Base-by-base conservation (phyloP, 2,797 vertebrate species). In the Odontamblyopus rebecca region DNA sequence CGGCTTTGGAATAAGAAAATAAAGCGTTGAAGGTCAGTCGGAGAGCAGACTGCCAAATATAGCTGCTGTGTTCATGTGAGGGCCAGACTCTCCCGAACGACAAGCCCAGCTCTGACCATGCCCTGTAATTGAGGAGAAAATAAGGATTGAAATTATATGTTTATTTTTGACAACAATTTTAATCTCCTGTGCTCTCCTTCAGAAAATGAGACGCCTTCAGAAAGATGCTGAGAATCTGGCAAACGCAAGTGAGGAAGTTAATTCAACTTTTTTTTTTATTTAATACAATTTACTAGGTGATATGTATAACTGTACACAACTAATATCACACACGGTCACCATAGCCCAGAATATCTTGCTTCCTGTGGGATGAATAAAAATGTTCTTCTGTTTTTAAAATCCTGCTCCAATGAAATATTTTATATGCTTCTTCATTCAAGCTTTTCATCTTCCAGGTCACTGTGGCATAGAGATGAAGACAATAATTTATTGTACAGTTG, bases 111-210 rank as follows among this genome's bases (percentile, higher is more conserved):
- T 90, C 91, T 89, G 92, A 92, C 92, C 92, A 88, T 92, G 93
- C 93, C 93, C 93, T 95, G 94, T 95, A 94, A 95, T 95, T 95
- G 93, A 93, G 93, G 92, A 94, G 93, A 94, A 94, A 94, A 94
- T 94, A 94, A 94, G 92, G 92, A 93, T 89, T 91, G 87, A 95
- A 95, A 95, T 95, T 95, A 95, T 92, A 94, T 95, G 94, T 95
- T 95, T 95, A 94, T 94, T 95, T 95, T 94, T 93, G 92, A 94
- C 92, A 93, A 95, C 94, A 94, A 95, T 95, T 94, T 94, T 94
- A 93, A 94, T 94, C 93, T 94, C 91, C 93, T 94, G 91, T 91
- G 89, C 93, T 92, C 91, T 93, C 92, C 92, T 92, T 93, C 91
- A 93, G 88, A 91, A 92, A 93, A 88, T 71, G 87, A 92, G 90